Evolutionary conservation across 2,113 vertebrate species (phyloP).

Genomic region (Aleadryas rufinucha): DNA sequence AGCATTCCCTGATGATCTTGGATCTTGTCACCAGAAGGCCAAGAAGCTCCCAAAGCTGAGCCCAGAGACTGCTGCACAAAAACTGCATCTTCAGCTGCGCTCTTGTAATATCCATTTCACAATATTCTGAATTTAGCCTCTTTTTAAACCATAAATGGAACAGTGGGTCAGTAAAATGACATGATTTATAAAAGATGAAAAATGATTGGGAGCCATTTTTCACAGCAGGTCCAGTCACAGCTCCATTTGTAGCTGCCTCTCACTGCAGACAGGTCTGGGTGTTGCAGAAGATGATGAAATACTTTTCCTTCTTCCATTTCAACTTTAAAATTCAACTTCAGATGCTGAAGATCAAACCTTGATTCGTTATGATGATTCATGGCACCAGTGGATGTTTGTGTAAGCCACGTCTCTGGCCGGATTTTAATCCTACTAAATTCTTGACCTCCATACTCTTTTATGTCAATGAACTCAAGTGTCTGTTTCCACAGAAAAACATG

Average conservation of each 20-base stretch:
- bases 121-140: neutral
- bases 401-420: neutral
- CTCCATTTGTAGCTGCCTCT: neutral
- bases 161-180: neutral
- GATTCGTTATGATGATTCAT: neutral
- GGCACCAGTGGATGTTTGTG: neutral
- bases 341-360: neutral
- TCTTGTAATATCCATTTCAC: neutral
- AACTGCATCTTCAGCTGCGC: neutral
- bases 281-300: neutral
- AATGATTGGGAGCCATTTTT: neutral
- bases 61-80: neutral
- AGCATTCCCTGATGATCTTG: neutral
- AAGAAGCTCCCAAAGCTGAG: neutral
- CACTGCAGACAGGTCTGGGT: neutral
- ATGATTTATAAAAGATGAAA: neutral
- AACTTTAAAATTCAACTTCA: neutral
- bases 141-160: neutral
- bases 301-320: neutral
- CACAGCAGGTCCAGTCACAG: neutral
- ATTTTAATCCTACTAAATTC: neutral
- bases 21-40: neutral
- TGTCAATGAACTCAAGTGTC: neutral
- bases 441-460: neutral
- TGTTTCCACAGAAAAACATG: neutral